phyloP scores from a whole-genome alignment of 2,113 vertebrate species.

The Rhineura floridana region DNA sequence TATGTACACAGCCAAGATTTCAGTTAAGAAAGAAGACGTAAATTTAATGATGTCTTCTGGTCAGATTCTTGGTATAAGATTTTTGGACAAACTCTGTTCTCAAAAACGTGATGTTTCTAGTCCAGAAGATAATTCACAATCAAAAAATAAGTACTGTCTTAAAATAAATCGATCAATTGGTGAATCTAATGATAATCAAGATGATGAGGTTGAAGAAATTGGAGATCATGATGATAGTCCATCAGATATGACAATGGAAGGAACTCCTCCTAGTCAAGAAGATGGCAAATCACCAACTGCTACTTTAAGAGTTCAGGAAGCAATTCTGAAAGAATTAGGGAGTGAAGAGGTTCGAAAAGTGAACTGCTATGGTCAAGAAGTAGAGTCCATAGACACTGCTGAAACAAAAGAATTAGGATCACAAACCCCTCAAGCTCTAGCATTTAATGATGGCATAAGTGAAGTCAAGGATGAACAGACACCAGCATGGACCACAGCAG shows the following conservation, averaged over 20 bases:
- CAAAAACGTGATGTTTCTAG: slow-evolving; percentile 94
- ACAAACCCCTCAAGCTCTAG: slow-evolving; percentile 89
- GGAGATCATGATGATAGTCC: slow-evolving; percentile 91
- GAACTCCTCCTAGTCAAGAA: slow-evolving; percentile 84
- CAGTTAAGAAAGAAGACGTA: slow-evolving; percentile 94
- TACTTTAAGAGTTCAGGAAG: slow-evolving; percentile 92
- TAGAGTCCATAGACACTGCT: slow-evolving; percentile 89
- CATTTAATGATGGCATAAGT: slow-evolving; percentile 92
- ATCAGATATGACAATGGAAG: slow-evolving; percentile 85
- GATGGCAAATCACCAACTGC: slow-evolving; percentile 86
- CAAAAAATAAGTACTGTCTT: slow-evolving; percentile 85
- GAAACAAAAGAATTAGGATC: slow-evolving; percentile 86
- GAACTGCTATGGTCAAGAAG: slow-evolving; percentile 96
- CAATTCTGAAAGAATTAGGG: slow-evolving; percentile 93
- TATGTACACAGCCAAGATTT: slow-evolving; percentile 98
- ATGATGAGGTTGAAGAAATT: slow-evolving; percentile 90
- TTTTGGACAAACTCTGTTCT: slow-evolving; percentile 96
- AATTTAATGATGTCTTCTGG: slow-evolving; percentile 99
- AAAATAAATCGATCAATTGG: slow-evolving; percentile 85
- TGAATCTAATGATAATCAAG: slow-evolving; percentile 80
- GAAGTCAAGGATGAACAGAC: slow-evolving; percentile 89
- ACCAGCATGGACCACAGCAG: slow-evolving; percentile 85
- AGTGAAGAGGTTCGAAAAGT: slow-evolving; percentile 97
- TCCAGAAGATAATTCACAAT: slow-evolving; percentile 85
- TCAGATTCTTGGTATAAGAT: slow-evolving; percentile 95